Evolutionary conservation across 2,797 vertebrate species (phyloP), one percentile per base, ranked within the genome.

Genomic region (Eulemur mongoz): DNA sequence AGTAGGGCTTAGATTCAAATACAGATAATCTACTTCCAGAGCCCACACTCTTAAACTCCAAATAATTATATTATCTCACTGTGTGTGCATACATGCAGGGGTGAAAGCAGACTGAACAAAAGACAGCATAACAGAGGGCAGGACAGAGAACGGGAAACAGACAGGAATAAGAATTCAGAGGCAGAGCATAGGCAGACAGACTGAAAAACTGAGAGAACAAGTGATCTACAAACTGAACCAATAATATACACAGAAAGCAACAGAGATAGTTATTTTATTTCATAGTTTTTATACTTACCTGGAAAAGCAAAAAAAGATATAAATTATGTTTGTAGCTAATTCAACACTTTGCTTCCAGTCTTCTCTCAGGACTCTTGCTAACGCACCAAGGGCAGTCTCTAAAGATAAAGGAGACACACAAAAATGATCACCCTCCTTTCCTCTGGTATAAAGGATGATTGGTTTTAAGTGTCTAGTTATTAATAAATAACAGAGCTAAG

Each of bases 311-410:
- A 99, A 99, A 98, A 99, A 99, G 97, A 99, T 98, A 87, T 99
- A 99, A 98, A 99, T 99, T 96, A 99, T 99, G 97, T 99, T 99
- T 80, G 99, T 99, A 95, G 99, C 99, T 98, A 99, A 99, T 96
- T 99, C 99, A 32, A 99, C 99, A 1, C 99, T 99, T 97, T 99
- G 99, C 97, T 99, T 99, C 99, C 99, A 99, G 98, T 99, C 99
- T 98, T 99, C 99, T 97, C 99, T 99, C 96, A 99, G 98, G 45
- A 99, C 99, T 97, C 99, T 98, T 88, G 99, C 99, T 98, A 99
- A 98, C 0, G 99, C 99, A 92, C 99, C 99, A 22, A 99, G 97
- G 5, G 98, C 99, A 63, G 99, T 98, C 98, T 99, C 99, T 99
- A 97, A 96, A 98, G n/a, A 84, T 92, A 94, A 54, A 93, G 67